These are phyloP conservation scores for Cairina moschata DNA, from an alignment of 2,113 vertebrate species.

Conservation along the genomic window DNA sequence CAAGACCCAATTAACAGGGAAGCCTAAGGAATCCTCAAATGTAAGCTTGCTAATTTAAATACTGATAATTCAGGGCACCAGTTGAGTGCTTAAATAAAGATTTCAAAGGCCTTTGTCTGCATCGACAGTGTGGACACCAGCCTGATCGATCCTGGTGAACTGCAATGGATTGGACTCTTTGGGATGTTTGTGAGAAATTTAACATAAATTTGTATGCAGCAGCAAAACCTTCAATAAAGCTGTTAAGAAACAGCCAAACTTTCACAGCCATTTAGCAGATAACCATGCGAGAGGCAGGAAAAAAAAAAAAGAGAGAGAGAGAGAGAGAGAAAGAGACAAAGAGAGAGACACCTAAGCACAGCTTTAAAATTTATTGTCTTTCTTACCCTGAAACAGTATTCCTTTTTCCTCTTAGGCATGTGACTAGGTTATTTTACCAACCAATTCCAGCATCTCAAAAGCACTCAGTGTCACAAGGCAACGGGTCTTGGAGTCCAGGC, in stretches of 20 bases:
- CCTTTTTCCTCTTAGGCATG: conserved; percentile 21
- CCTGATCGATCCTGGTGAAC: background rate
- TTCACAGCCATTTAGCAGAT: conserved; percentile 2
- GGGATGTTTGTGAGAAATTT: background rate
- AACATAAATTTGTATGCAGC: background rate
- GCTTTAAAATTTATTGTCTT: conserved; percentile 47
- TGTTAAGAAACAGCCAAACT: conserved; percentile 17
- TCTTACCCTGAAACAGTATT: background rate
- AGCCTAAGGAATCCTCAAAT: conserved; percentile 45
- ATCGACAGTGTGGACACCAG: background rate
- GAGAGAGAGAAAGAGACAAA: background rate
- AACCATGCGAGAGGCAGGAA: background rate
- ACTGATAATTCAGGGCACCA: conserved; percentile 25
- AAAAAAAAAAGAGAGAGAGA: background rate
- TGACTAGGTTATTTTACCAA: conserved; percentile 35
- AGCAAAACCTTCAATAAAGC: background rate
- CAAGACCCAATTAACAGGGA: conserved; percentile 40
- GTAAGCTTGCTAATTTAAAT: conserved; percentile 34
- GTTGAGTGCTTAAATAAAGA: conserved; percentile 2
- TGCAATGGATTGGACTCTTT: background rate
- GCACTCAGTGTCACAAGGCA: conserved; percentile 27
- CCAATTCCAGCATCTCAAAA: background rate
- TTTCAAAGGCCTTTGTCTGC: background rate
- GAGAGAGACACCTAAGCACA: background rate
- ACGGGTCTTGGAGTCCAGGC: conserved; percentile 7